Percentiles rank a stretch among this genome's conserved stretches.
phyloP scores from a whole-genome alignment of 2,888 invertebrate species.

The Microchrysa polita region DNA sequence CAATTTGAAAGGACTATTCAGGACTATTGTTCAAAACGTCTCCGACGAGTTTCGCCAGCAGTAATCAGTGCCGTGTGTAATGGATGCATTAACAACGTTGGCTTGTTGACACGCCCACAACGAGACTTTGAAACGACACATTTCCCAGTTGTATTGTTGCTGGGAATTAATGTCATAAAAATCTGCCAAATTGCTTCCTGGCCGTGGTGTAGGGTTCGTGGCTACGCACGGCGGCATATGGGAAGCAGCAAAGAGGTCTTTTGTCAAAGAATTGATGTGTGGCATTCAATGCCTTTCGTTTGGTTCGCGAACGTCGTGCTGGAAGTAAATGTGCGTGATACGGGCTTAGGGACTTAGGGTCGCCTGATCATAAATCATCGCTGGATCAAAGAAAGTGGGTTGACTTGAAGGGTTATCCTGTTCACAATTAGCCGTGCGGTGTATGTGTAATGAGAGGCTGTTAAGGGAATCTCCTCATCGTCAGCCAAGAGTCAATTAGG shows the following conservation, averaged over 20 bases:
- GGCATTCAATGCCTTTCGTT: constrained; percentile 9
- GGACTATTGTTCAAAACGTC: neutral
- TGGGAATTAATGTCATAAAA: constrained; percentile 11
- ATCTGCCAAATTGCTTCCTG: constrained; percentile 3
- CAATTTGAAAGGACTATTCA: constrained; percentile 5
- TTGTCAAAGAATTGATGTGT: constrained; percentile 7
- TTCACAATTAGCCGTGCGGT: neutral
- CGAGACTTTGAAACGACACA: constrained; percentile 8
- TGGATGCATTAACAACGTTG: constrained; percentile 1
- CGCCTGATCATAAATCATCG: neutral
- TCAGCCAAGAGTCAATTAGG: neutral
- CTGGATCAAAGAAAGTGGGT: constrained; percentile 9
- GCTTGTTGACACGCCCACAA: constrained; percentile 8
- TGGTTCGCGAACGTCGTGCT: neutral
- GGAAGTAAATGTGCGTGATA: neutral
- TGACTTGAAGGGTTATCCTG: constrained; percentile 6
- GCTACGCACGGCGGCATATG: neutral
- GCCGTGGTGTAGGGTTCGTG: neutral
- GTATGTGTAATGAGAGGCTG: neutral
- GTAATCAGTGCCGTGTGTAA: neutral
- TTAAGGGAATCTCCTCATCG: neutral
- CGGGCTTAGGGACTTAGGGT: neutral
- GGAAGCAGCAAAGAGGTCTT: constrained; percentile 8
- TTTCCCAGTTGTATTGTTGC: constrained; percentile 11
- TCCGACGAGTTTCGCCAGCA: neutral